Evolutionary conservation across 2,888 invertebrate species (phyloP).

Genomic region (Drosophila tanythrix): DNA sequence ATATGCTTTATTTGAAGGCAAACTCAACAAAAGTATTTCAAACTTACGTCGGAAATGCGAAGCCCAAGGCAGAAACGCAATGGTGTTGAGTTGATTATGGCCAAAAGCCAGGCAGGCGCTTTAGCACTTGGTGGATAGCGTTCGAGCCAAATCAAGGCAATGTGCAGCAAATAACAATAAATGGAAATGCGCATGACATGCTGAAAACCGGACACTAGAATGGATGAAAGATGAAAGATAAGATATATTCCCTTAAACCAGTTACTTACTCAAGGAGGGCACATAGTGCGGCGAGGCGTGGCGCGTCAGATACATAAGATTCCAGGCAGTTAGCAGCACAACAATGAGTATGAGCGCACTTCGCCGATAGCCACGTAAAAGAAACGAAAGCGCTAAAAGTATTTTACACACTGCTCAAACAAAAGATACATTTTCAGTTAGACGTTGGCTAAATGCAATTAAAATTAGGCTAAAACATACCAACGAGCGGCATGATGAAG

Average conservation of each 20-base stretch:
- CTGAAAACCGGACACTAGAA: constrained; percentile 77
- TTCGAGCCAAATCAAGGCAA: constrained; percentile 80
- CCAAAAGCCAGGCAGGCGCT: constrained; percentile 62
- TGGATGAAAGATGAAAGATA: too few relatives aligned
- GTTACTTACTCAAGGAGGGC: constrained; percentile 78
- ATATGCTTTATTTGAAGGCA: too few relatives aligned
- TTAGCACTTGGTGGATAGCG: constrained; percentile 78
- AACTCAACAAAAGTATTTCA: rapidly evolving
- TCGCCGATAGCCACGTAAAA: constrained; percentile 77
- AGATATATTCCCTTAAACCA: background rate
- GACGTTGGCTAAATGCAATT: background rate
- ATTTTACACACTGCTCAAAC: constrained; percentile 69
- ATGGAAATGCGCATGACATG: constrained; percentile 70
- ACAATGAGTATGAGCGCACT: constrained; percentile 79
- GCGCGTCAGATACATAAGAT: constrained; percentile 79
- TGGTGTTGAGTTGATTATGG: constrained; percentile 67
- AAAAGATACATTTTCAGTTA: background rate
- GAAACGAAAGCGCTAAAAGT: constrained; percentile 79
- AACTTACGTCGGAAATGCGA: constrained; percentile 77
- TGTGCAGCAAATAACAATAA: constrained; percentile 80
- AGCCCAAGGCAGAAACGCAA: constrained; percentile 76
- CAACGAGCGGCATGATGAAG: constrained; percentile 79
- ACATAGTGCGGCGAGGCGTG: constrained; percentile 81
- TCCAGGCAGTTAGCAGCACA: constrained; percentile 72
- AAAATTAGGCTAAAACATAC: constrained; percentile 50